phyloP scores from a whole-genome alignment of 92 coral and sea anemone genomes.

The Epizoanthus scotinus region DNA sequence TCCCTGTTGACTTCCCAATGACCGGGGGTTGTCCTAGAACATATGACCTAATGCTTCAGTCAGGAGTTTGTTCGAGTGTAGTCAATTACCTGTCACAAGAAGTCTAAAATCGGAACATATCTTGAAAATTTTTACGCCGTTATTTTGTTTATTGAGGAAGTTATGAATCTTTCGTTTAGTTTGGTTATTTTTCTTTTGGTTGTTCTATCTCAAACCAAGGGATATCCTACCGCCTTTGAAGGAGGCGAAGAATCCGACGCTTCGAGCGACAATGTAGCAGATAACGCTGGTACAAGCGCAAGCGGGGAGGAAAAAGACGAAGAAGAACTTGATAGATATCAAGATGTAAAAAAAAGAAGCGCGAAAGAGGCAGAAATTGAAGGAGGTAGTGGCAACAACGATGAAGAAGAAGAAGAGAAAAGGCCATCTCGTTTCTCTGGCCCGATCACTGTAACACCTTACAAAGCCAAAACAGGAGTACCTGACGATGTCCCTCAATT shows the following conservation, averaged over 20 bases:
- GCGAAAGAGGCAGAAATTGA: conserved; percentile 11
- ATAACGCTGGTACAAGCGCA: conserved; percentile 15
- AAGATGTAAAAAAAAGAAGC: conserved; percentile 14
- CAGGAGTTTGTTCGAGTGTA: neutral
- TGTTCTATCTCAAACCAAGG: neutral
- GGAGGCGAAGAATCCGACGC: neutral
- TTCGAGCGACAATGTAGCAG: neutral
- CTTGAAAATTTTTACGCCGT: too few relatives aligned
- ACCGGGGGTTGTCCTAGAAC: neutral
- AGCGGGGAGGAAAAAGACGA: conserved; percentile 21
- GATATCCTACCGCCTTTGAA: conserved; percentile 24
- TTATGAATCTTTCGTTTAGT: conserved; percentile 1
- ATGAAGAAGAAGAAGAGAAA: conserved; percentile 1
- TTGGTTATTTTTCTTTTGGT: neutral
- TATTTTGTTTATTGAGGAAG: neutral
- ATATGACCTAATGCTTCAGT: conserved; percentile 17
- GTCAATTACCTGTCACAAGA: neutral
- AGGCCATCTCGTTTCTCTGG: neutral
- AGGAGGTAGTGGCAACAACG: neutral
- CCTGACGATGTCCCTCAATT: conserved; percentile 17
- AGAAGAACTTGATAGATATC: neutral
- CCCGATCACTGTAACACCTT: conserved; percentile 35
- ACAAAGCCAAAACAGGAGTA: conserved; percentile 21
- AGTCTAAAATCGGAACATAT: neutral
- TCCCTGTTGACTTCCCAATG: neutral